phyloP scores from a whole-genome alignment of 2,888 invertebrate species.

The Gastrophysa polygoni region DNA sequence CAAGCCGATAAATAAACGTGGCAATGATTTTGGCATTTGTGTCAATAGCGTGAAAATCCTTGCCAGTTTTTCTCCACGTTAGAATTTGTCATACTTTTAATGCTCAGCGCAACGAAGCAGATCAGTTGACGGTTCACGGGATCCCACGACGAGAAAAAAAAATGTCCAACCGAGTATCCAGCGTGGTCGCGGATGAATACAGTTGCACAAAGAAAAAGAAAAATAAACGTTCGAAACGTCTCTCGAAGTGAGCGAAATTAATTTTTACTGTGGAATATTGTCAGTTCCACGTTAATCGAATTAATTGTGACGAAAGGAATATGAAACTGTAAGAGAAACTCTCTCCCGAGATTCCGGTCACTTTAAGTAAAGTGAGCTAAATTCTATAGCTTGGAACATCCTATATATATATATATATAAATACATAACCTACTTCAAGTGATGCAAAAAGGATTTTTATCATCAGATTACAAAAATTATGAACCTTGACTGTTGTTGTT shows the following conservation, averaged over 20 bases:
- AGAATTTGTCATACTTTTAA: conserved; percentile 41
- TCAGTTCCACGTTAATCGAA: conserved; percentile 21
- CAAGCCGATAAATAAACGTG: neutral
- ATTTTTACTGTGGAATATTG: conserved; percentile 25
- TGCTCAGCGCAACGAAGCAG: conserved; percentile 39
- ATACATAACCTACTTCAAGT: no score
- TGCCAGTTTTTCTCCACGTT: conserved; percentile 35
- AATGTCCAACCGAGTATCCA: conserved; percentile 8
- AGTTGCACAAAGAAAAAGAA: conserved; percentile 24
- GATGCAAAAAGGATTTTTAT: no score
- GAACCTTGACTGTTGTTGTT: no score
- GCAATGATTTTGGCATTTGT: conserved; percentile 44
- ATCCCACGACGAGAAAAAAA: conserved; percentile 18
- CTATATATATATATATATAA: no score
- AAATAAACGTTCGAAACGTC: conserved; percentile 20
- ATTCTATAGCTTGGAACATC: no score
- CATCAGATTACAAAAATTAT: no score
- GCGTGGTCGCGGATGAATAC: conserved; percentile 26
- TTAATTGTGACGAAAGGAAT: conserved; percentile 23
- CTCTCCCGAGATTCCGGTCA: no score
- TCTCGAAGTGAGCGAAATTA: conserved; percentile 21
- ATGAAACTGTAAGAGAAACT: conserved; percentile 2
- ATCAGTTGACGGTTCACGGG: conserved; percentile 37
- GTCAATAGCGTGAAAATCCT: conserved; percentile 46
- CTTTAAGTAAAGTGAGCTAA: no score